These are phyloP conservation scores for Tubiluchus corallicola DNA, from an alignment of 2,888 invertebrate genomes.

Conservation along the genomic window DNA sequence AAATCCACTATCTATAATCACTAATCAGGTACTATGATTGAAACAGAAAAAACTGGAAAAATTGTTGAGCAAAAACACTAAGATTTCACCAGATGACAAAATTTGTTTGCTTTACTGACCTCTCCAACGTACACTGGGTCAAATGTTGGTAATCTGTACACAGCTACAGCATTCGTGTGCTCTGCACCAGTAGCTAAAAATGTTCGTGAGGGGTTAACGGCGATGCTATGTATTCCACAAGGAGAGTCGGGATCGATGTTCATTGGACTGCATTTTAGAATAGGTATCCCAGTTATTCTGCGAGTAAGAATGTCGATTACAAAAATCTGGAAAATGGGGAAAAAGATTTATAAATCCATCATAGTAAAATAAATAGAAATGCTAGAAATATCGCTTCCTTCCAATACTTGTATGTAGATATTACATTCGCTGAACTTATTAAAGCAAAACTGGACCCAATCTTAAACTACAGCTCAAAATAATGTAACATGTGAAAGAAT, in stretches of 20 bases:
- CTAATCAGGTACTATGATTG: too few species aligned
- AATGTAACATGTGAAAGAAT: too few species aligned
- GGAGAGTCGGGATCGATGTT: conserved; percentile 37
- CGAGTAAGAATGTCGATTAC: conserved; percentile 76
- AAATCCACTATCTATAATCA: too few species aligned
- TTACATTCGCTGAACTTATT: not conserved
- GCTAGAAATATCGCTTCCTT: not conserved
- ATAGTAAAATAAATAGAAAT: not conserved
- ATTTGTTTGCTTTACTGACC: conserved; percentile 22
- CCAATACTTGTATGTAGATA: not conserved
- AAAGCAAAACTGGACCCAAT: too few species aligned
- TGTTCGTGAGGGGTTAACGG: conserved; percentile 73
- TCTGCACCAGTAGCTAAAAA: conserved; percentile 76
- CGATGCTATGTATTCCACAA: conserved; percentile 80
- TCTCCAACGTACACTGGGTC: conserved; percentile 88
- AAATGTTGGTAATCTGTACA: conserved; percentile 73
- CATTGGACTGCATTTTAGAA: conserved; percentile 44
- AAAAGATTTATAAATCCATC: conserved; percentile 8
- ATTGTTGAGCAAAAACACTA: too few species aligned
- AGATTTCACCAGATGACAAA: too few species aligned
- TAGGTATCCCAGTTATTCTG: conserved; percentile 70
- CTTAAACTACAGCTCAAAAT: too few species aligned
- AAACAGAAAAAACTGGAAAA: too few species aligned
- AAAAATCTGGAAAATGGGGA: conserved; percentile 44
- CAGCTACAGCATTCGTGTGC: conserved; percentile 77